Percentiles rank a stretch among this genome's conserved stretches.
These are phyloP conservation scores for Catamblyrhynchus diadema DNA, from an alignment of 2,797 vertebrate genomes.

Conservation along the genomic window DNA sequence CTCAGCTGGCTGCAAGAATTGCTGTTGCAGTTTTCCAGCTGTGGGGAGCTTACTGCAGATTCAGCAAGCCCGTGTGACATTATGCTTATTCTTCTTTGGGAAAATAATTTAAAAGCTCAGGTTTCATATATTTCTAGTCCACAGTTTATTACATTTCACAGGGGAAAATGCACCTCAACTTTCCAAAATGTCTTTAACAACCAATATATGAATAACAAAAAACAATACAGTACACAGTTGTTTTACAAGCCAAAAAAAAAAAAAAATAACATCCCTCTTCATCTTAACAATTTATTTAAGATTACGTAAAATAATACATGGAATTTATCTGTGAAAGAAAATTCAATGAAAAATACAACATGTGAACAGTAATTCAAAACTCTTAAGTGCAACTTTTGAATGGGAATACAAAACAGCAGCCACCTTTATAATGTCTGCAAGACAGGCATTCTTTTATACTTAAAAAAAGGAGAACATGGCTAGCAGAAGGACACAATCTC, in stretches of 20 bases:
- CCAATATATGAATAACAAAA: not conserved
- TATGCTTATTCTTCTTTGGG: constrained; percentile 23
- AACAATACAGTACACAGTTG: not conserved
- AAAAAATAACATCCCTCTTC: not conserved
- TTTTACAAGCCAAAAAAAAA: not conserved
- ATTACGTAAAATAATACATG: not conserved
- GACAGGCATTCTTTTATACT: not conserved
- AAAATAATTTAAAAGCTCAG: not conserved
- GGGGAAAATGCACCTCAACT: not conserved
- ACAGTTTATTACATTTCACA: not conserved
- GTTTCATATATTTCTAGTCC: not conserved
- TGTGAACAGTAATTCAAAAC: not conserved
- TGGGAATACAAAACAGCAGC: not conserved
- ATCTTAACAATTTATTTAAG: not conserved
- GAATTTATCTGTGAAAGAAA: not conserved
- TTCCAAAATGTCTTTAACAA: not conserved
- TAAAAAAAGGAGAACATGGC: not conserved
- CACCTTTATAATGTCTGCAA: not conserved
- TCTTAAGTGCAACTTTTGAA: not conserved
- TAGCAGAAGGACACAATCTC: not conserved
- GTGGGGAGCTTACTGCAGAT: constrained; percentile 8
- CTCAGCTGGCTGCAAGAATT: constrained; percentile 8
- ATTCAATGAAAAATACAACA: not conserved
- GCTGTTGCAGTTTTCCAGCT: not conserved
- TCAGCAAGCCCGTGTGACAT: not conserved